These are phyloP conservation scores for Eulemur rubriventer DNA, from an alignment of 2,797 vertebrate genomes.

Conservation along the genomic window DNA sequence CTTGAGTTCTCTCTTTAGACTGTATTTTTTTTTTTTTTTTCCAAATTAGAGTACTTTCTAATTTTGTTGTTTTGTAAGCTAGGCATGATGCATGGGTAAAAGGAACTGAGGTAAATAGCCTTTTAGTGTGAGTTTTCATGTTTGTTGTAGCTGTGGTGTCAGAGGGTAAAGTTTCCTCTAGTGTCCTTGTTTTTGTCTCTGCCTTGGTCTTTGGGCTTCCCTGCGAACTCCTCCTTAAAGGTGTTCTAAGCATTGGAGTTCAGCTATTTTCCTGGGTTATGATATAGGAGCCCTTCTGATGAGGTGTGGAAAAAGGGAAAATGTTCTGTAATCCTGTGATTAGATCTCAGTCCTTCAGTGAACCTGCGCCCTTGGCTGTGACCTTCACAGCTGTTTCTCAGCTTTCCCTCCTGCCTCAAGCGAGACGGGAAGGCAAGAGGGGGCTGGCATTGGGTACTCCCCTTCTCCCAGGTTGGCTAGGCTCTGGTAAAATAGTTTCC, in stretches of 20 bases:
- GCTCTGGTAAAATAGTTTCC: background rate
- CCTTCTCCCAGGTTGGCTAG: background rate
- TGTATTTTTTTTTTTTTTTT: background rate
- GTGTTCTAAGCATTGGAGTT: background rate
- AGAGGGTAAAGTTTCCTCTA: background rate
- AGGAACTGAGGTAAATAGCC: background rate
- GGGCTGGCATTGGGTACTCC: background rate
- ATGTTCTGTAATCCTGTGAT: background rate
- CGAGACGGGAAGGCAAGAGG: background rate
- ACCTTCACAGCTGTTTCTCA: background rate
- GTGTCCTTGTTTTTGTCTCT: background rate
- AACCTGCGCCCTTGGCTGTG: background rate
- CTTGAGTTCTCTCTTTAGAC: background rate
- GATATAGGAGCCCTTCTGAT: background rate
- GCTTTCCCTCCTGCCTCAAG: background rate
- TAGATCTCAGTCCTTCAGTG: background rate
- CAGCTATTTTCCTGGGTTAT: background rate
- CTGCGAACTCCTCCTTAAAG: background rate
- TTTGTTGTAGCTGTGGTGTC: background rate
- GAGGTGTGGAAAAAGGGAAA: background rate
- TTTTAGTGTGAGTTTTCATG: background rate
- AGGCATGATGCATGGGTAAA: background rate
- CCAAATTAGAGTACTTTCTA: background rate
- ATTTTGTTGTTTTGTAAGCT: background rate
- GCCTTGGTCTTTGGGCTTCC: background rate